Conservation (phyloP, 1,140 invertebrate genomes). For the Tribolium castaneum region DNA sequence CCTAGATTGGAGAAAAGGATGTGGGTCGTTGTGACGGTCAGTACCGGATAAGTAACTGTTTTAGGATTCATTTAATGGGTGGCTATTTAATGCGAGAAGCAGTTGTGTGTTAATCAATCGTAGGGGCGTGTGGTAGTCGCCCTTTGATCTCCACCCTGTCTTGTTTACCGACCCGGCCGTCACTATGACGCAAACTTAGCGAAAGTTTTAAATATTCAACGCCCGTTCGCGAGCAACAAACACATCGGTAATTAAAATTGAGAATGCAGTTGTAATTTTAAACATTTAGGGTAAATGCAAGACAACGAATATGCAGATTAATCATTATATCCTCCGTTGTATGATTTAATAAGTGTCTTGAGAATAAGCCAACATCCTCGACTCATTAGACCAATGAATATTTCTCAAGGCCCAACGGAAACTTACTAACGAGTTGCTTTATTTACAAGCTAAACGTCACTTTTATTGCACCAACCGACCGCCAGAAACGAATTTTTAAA, state of each 20-base stretch:
- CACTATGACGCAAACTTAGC: constrained; percentile 45
- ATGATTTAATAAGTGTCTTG: constrained; percentile 18
- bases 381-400: constrained; percentile 19
- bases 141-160: constrained; percentile 45
- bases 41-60: constrained; percentile 46
- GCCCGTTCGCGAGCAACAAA: constrained; percentile 43
- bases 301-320: not conserved
- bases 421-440: constrained; percentile 12
- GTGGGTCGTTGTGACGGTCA: constrained; percentile 44
- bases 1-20: constrained; percentile 8
- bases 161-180: constrained; percentile 44
- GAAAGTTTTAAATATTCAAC: constrained; percentile 51
- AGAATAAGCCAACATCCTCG: constrained; percentile 20
- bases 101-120: constrained; percentile 48
- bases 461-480: not conserved
- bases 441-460: not conserved
- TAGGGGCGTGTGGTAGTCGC: constrained; percentile 37
- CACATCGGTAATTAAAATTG: constrained; percentile 46
- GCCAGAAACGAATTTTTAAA: not conserved
- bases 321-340: constrained; percentile 5
- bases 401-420: not conserved
- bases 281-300: constrained; percentile 22
- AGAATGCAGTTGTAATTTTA: constrained; percentile 30
- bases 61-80: constrained; percentile 49
- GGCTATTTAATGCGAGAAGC: constrained; percentile 39